Base-by-base conservation (phyloP, 2,113 vertebrate species). In the Antechinus flavipes region DNA sequence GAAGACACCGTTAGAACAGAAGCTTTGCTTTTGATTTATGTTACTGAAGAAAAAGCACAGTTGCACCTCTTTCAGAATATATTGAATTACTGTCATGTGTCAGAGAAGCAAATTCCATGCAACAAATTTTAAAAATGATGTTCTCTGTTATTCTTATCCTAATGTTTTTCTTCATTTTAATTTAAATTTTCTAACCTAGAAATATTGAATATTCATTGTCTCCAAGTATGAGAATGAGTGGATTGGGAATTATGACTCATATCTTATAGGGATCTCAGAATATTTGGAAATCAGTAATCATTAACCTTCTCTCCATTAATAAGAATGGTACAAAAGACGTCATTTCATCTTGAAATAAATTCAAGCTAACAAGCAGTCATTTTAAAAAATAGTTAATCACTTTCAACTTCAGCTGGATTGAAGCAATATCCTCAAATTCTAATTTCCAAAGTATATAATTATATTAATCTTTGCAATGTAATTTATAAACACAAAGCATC, bases 41-140 rank as follows among this genome's bases (percentile, higher is more conserved):
- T 90, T 95, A 96, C 35, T 89, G 54, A 96, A 30, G 91, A 96
- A 94, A 84, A 54, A 93, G 7, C 10, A n/a, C 91, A 90, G 1
- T 10, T 92, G 3, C 24, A 84, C 68, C 19, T 93, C 90, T 91
- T 27, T 23, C 90, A 93, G 91, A 56, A 95, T 89, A 94, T 95
- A 89, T 46, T 84, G 52, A 3, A 6, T 19, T 47, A 92, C 93
- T 54, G 16, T 16, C 16, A 2, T 93, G 22, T 93, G 49, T 89
- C 89, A 3, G 42, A 93, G 0, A 93, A 95, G 93, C 53, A 1
- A 50, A 95, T 89, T 93, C 30, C 91, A 94, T 50, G 46, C 35
- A 76, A 30, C 91, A 96, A 97, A 93, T 89, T 1, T 27, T 91
- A 84, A 89, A 95, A 93, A 49, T 30, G 50, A 26, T 53, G 22